Evolutionary conservation across 2,797 vertebrate species (phyloP).

Genomic region (Mallotus villosus): DNA sequence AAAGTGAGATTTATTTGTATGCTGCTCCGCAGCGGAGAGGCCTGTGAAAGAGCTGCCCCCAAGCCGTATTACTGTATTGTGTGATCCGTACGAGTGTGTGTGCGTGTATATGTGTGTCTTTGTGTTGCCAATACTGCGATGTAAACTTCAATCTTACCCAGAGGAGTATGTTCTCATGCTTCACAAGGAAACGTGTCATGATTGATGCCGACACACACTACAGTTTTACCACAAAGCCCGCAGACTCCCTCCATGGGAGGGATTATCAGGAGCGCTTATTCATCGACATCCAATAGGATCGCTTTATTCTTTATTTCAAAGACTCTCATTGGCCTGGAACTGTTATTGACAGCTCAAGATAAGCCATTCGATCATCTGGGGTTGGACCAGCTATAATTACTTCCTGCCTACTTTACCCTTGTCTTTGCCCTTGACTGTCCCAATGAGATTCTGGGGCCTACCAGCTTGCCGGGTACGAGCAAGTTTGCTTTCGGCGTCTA

Average conservation of each 20-base stretch:
- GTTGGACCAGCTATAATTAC: constrained; percentile 41
- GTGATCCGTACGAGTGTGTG: constrained; percentile 8
- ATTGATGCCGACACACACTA: constrained; percentile 60
- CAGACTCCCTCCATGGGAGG: constrained; percentile 40
- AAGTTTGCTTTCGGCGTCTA: constrained; percentile 8
- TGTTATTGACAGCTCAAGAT: constrained; percentile 42
- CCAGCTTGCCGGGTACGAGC: constrained; percentile 19
- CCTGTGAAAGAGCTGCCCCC: constrained; percentile 50
- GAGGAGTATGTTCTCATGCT: neutral
- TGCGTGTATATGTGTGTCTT: neutral
- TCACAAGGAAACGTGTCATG: constrained; percentile 24
- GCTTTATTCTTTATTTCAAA: constrained; percentile 51
- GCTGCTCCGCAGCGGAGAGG: constrained; percentile 47
- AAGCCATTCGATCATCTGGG: constrained; percentile 39
- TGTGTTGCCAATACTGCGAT: constrained; percentile 23
- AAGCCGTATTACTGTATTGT: constrained; percentile 43
- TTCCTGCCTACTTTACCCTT: constrained; percentile 35
- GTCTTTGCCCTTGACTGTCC: neutral
- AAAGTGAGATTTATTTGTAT: constrained; percentile 64
- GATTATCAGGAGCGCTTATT: constrained; percentile 51
- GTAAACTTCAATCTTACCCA: constrained; percentile 15
- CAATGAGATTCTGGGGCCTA: neutral
- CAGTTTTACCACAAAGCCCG: constrained; percentile 52
- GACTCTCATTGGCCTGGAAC: constrained; percentile 34
- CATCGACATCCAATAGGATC: constrained; percentile 39